Evolutionary conservation across 2,797 vertebrate species (phyloP), one percentile per base, ranked within the genome.

Genomic region (Mormyrus hasselquistii): DNA sequence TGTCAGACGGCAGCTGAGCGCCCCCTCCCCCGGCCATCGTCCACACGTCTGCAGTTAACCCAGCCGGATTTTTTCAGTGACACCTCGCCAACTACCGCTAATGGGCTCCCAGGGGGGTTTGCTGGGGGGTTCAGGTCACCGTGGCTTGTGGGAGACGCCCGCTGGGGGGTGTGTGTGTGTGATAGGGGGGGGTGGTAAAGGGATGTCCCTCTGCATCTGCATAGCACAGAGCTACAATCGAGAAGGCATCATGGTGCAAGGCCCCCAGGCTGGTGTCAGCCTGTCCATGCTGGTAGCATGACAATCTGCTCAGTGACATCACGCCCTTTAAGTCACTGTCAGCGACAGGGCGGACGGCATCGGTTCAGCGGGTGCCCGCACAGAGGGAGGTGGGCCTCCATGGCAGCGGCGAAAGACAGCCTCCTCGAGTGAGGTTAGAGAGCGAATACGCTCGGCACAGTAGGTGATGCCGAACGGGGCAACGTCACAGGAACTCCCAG

Each of bases 1-100:
- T 95, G 96, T 97, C 96, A 97, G 96, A 94, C 95, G 93, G 95
- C 94, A 95, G 95, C 95, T 96, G 97, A 97, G 96, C 96, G 95
- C 95, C 97, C 96, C 96, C 96, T 93, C 89, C 91, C 92, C 94
- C 96, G 94, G 95, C 95, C 96, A 94, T 93, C 59, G n/a, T 62
- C 59, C n/a, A 95, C 94, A 95, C 96, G 95, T 96, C 95, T 94
- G 94, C 96, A 97, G 97, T 97, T 97, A 97, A 96, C 96, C 92
- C 93, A 95, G 94, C 94, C 95, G 96, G 95, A 97, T 96, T 76
- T 41, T 97, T 96, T 97, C 97, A 96, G 94, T 94, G 92, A 96
- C 96, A 96, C 96, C 96, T 95, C 94, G 94, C 95, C 96, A 97
- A 97, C 97, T 97, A 97, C 92, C 94, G 94, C 91, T 94, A 96